These are phyloP conservation scores for Todiramphus saurophagus DNA, from an alignment of 2,113 vertebrate species.

Conservation along the genomic window DNA sequence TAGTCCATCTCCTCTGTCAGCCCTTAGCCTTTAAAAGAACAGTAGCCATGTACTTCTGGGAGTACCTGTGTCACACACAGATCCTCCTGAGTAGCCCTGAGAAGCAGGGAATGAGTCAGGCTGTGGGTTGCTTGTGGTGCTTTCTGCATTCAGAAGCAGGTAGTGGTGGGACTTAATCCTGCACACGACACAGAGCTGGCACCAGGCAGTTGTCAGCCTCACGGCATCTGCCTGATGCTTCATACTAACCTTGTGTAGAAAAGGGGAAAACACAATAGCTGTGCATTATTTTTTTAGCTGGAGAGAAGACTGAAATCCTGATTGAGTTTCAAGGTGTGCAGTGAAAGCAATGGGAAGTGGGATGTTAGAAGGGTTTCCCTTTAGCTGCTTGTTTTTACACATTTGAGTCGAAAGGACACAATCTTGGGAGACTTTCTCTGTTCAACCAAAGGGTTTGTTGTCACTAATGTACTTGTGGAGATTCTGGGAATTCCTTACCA, in stretches of 20 bases:
- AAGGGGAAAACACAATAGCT: neutral
- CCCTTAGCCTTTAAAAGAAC: neutral
- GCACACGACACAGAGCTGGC: rapidly evolving
- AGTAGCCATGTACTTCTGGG: neutral
- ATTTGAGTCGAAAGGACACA: neutral
- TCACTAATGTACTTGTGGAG: neutral
- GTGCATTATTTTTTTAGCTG: neutral
- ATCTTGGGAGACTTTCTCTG: neutral
- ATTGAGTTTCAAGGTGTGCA: neutral
- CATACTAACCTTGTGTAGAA: neutral
- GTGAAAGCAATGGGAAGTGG: neutral
- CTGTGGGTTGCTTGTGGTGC: neutral
- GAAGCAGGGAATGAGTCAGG: rapidly evolving
- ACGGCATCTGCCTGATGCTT: neutral
- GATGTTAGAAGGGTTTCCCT: neutral
- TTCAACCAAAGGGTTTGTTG: neutral
- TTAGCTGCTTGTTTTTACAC: neutral
- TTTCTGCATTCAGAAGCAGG: neutral
- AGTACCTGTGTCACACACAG: neutral
- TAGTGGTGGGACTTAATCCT: neutral
- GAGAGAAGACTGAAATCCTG: neutral
- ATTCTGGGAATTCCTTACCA: neutral
- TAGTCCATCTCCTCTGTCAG: neutral
- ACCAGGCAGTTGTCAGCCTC: neutral
- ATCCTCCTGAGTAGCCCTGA: neutral